Evolutionary conservation across 92 coral and sea anemone species (phyloP).

Genomic region (Epizoanthus illoricatus): DNA sequence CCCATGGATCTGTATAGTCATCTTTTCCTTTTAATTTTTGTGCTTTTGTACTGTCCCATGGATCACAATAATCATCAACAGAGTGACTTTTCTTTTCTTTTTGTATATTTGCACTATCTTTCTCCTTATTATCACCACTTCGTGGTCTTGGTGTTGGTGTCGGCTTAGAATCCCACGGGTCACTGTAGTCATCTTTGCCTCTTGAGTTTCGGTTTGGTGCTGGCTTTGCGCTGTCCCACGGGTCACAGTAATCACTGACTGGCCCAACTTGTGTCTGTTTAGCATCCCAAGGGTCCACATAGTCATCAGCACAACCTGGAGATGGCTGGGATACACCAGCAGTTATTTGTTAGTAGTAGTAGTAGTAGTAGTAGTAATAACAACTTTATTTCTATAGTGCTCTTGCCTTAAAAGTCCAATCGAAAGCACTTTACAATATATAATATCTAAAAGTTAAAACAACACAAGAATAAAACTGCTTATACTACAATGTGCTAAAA

Average conservation of each 20-base stretch:
- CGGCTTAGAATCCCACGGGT: slow-evolving; percentile 61
- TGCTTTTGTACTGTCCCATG: slow-evolving; percentile 65
- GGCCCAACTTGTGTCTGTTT: slow-evolving; percentile 21
- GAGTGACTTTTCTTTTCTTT: slow-evolving; percentile 28
- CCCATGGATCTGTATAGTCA: slow-evolving; percentile 94
- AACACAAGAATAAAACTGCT: too few species aligned
- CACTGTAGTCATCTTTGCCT: slow-evolving; percentile 39
- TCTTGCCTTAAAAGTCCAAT: too few species aligned
- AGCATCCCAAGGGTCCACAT: slow-evolving; percentile 87
- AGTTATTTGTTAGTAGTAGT: not conserved
- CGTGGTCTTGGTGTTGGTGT: slow-evolving; percentile 39
- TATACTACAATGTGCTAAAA: too few species aligned
- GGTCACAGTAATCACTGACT: slow-evolving; percentile 67
- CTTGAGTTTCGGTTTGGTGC: not conserved
- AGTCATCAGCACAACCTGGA: slow-evolving; percentile 59
- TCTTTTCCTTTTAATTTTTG: slow-evolving; percentile 53
- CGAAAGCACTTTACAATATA: too few species aligned
- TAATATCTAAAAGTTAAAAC: too few species aligned
- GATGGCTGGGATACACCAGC: not conserved
- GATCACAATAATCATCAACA: slow-evolving; percentile 69
- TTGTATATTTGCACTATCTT: slow-evolving; percentile 11
- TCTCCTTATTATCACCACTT: slow-evolving; percentile 45
- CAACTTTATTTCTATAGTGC: not conserved
- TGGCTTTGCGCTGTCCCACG: slow-evolving; percentile 54
- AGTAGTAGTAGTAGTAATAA: too few species aligned